A percentile compares a stretch with the other conserved stretches of the same genome.
Evolutionary conservation across 2,797 vertebrate genomes (phyloP).

Genomic region (Anniella stebbinsi): DNA sequence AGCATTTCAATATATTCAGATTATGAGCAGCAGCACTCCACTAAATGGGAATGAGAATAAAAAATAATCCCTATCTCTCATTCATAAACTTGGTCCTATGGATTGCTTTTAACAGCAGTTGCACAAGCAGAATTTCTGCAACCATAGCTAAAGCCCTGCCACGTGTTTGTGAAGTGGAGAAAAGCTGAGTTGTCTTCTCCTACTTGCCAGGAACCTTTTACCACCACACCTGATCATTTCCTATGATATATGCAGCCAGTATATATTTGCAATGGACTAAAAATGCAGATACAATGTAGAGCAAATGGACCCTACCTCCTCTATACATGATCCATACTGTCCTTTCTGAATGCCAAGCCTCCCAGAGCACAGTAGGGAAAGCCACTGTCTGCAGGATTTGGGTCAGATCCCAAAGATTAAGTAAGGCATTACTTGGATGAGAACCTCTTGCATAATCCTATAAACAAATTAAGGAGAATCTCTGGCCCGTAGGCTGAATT

Average conservation of each 20-base stretch:
- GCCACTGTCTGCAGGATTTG: background rate
- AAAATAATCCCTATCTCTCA: background rate
- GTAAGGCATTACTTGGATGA: background rate
- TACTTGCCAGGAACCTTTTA: background rate
- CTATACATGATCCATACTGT: background rate
- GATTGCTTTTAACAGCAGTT: background rate
- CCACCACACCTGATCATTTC: background rate
- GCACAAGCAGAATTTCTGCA: background rate
- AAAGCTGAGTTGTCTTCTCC: background rate
- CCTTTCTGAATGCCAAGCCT: background rate
- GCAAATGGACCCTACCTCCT: background rate
- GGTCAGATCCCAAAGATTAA: background rate
- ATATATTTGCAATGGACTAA: background rate
- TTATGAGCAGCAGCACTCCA: background rate
- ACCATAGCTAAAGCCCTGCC: background rate
- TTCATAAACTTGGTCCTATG: background rate
- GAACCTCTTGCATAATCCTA: background rate
- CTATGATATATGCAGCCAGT: background rate
- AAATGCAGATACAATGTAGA: background rate
- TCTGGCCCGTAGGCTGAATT: too few relatives aligned
- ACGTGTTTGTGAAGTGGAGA: background rate
- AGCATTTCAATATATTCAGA: background rate
- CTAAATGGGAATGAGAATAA: background rate
- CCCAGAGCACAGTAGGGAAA: background rate
- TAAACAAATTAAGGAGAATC: background rate